phyloP scores from a whole-genome alignment of 2,113 vertebrate species.

The Ptilorrhoa leucosticta region DNA sequence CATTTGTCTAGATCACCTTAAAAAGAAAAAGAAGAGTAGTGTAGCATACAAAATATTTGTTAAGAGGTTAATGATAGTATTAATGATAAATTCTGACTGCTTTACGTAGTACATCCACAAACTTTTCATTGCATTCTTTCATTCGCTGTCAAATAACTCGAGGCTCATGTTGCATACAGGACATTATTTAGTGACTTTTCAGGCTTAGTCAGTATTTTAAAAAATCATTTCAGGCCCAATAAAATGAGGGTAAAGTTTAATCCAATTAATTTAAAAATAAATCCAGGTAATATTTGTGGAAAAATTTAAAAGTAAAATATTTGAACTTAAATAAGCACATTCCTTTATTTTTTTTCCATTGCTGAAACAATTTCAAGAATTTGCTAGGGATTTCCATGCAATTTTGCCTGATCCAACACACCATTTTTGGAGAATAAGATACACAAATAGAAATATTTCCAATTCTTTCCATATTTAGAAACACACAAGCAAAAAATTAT shows the following conservation, averaged over 20 bases:
- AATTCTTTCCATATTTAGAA: background rate
- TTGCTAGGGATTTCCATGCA: background rate
- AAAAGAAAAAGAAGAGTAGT: background rate
- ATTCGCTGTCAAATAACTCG: background rate
- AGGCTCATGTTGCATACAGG: background rate
- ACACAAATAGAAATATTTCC: background rate
- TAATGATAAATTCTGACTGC: background rate
- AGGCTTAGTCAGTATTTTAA: background rate
- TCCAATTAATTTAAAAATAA: background rate
- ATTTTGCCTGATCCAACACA: background rate
- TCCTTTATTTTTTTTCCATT: background rate
- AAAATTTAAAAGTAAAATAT: background rate
- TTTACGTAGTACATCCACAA: background rate
- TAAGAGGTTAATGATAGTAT: background rate
- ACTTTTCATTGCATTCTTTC: background rate
- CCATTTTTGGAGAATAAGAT: background rate
- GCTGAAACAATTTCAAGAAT: background rate
- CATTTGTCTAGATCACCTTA: background rate
- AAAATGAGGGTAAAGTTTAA: background rate
- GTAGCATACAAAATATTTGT: background rate
- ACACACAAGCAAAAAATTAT: fast-evolving
- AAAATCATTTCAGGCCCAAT: background rate
- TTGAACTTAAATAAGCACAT: background rate
- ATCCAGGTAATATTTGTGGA: background rate
- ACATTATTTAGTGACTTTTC: background rate